A percentile compares a stretch with the other conserved stretches of the same genome.
These are phyloP conservation scores for Drosophila niveifrons DNA, from an alignment of 2,888 invertebrate genomes.

Conservation along the genomic window DNA sequence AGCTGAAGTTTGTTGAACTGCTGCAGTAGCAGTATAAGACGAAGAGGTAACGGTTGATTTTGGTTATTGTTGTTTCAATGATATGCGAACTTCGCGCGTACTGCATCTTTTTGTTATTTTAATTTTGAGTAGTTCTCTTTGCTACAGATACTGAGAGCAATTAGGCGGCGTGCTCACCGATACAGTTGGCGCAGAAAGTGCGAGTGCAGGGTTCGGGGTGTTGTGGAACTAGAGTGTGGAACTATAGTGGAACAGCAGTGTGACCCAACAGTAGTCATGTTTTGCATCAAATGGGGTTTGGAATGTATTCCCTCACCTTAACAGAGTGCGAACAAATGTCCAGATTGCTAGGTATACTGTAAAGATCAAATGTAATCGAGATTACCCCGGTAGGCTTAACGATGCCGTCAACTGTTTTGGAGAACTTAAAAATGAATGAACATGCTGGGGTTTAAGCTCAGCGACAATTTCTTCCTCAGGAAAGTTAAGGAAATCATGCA, in stretches of 20 bases:
- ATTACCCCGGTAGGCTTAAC: constrained; percentile 1
- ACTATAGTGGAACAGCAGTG: too few species aligned
- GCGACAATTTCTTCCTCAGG: constrained; percentile 24
- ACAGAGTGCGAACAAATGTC: constrained; percentile 1
- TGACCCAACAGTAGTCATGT: not conserved
- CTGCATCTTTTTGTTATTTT: constrained; percentile 9
- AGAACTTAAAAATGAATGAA: not conserved
- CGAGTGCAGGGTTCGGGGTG: not conserved
- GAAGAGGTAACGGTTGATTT: too few species aligned
- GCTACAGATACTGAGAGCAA: constrained; percentile 17
- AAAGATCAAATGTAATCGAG: not conserved
- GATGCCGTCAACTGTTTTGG: not conserved
- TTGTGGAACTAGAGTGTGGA: not conserved
- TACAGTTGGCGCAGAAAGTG: not conserved
- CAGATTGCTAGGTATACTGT: not conserved
- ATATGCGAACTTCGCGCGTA: constrained; percentile 5
- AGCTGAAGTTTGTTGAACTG: too few species aligned
- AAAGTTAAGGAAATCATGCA: constrained; percentile 13
- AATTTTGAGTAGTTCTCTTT: constrained; percentile 9
- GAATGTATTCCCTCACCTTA: not conserved
- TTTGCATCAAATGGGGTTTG: constrained; percentile 5
- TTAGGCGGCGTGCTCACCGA: constrained; percentile 13
- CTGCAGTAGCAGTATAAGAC: too few species aligned
- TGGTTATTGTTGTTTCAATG: too few species aligned
- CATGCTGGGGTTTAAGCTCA: constrained; percentile 15